Evolutionary conservation across 23 tunicate species (phyloP).

Genomic region (Ascidia mentula): DNA sequence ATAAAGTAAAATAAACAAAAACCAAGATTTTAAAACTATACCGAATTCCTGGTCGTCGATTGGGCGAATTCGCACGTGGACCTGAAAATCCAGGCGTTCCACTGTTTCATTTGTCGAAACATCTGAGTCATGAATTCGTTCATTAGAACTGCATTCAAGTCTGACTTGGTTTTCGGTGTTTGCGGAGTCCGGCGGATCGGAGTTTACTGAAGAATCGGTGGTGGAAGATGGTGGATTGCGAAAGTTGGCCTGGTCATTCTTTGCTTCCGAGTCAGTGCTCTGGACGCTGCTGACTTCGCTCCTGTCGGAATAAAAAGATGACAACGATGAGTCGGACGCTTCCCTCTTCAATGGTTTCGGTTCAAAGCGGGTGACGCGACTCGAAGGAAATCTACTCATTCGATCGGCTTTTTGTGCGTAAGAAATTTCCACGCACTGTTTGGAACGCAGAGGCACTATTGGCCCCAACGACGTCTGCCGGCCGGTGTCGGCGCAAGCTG

Average conservation of each 20-base stretch:
- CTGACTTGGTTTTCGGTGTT: background rate
- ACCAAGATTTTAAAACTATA: too few relatives aligned
- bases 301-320: constrained; percentile 14
- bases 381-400: background rate
- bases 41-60: constrained; percentile 81
- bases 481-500: constrained; percentile 14
- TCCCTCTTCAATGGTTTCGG: background rate
- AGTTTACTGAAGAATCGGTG: background rate
- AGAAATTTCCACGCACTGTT: background rate
- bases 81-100: constrained; percentile 40
- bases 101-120: background rate
- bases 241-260: background rate
- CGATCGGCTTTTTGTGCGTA: background rate
- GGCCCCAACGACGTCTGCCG: constrained; percentile 17
- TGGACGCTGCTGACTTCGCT: background rate
- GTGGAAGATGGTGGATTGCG: background rate
- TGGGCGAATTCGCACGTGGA: constrained; percentile 69
- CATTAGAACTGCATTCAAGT: background rate
- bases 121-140: background rate
- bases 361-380: background rate
- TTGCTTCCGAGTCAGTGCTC: background rate
- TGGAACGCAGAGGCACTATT: background rate
- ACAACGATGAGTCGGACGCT: background rate
- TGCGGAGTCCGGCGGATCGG: background rate
- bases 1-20: too few relatives aligned